phyloP scores from a whole-genome alignment of 37 sponge, comb jelly and placozoan genomes.

The Beroe forskalii region DNA sequence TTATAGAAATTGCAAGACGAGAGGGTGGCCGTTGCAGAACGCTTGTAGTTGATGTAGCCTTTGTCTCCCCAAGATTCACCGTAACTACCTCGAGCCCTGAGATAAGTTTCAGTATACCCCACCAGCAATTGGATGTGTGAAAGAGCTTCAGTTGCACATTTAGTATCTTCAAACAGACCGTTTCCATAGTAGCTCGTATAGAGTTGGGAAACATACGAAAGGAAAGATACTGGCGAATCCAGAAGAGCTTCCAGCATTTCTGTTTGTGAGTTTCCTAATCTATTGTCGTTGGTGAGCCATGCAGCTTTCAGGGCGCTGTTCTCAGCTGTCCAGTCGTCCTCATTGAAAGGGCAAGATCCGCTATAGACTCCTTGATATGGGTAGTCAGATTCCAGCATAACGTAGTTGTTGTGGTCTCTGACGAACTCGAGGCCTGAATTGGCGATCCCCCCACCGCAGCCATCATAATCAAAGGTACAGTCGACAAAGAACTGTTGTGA shows the following conservation, averaged over 20 bases:
- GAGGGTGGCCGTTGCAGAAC: not conserved
- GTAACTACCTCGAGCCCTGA: not conserved
- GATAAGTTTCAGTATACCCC: not conserved
- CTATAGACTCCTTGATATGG: not conserved
- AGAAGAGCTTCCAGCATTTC: not conserved
- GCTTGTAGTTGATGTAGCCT: conserved; percentile 2
- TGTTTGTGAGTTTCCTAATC: not conserved
- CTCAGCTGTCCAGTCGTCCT: not conserved
- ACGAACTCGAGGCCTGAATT: not conserved
- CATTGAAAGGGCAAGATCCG: not conserved
- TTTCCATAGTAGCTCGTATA: not conserved
- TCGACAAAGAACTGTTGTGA: not conserved
- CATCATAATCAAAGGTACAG: not conserved
- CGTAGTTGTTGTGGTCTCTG: not conserved
- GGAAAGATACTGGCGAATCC: not conserved
- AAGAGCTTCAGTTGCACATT: not conserved
- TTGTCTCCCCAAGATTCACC: not conserved
- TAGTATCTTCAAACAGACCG: not conserved
- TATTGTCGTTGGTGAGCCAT: not conserved
- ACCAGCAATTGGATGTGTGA: not conserved
- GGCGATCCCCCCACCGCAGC: not conserved
- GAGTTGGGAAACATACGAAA: not conserved
- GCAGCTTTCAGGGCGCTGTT: not conserved
- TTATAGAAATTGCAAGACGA: not conserved
- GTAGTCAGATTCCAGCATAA: not conserved